phyloP scores from a whole-genome alignment of 2,797 vertebrate species.

The Malacoraja senta region DNA sequence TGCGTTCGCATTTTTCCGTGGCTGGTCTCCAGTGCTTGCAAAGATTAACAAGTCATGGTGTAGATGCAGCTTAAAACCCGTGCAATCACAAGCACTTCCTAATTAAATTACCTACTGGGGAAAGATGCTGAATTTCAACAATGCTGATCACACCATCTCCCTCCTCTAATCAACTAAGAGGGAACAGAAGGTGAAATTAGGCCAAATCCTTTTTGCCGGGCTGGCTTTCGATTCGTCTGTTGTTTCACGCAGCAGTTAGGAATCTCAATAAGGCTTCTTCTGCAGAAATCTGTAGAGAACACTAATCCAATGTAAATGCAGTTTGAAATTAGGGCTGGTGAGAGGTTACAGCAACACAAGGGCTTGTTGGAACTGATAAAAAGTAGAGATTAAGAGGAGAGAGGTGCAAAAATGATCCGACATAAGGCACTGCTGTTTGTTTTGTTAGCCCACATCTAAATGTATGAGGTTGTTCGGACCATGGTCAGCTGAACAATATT shows the following conservation, averaged over 20 bases:
- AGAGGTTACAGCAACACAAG: conserved; percentile 36
- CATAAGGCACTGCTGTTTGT: not conserved
- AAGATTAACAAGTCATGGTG: conserved; percentile 38
- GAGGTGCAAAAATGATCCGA: conserved; percentile 4
- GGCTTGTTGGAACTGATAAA: conserved; percentile 14
- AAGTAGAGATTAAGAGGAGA: conserved; percentile 16
- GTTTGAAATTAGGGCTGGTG: conserved; percentile 35
- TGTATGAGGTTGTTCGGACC: not conserved
- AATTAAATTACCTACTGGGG: conserved; percentile 2
- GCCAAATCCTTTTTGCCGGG: conserved; percentile 11
- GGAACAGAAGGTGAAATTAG: conserved; percentile 31
- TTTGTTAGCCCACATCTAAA: not conserved
- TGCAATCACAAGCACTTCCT: conserved; percentile 13
- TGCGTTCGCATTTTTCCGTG: conserved; percentile 40
- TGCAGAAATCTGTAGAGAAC: conserved; percentile 25
- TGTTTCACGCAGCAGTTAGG: not conserved
- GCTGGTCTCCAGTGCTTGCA: conserved; percentile 44
- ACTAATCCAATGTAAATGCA: conserved; percentile 37
- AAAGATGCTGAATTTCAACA: conserved; percentile 40
- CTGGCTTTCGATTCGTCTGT: conserved; percentile 10
- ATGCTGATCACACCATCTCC: conserved; percentile 37
- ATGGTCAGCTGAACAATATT: not conserved
- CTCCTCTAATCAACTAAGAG: conserved; percentile 37
- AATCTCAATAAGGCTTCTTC: conserved; percentile 1
- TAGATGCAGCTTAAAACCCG: not conserved